Conservation (phyloP, 2,888 invertebrate species). For the Pandemis cinnamomeana region DNA sequence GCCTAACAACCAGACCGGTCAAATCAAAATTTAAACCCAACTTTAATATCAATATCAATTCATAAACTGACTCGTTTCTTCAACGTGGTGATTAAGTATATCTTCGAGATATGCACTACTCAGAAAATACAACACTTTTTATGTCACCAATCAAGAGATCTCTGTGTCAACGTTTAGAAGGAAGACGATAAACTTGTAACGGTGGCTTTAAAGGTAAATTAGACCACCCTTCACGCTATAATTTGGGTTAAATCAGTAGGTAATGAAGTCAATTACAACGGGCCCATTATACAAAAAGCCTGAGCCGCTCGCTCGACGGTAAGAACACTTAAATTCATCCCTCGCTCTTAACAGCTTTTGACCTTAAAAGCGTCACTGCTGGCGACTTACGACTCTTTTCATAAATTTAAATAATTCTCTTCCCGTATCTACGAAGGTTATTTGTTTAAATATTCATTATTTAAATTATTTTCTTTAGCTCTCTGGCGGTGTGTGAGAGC, state of each 20-base stretch:
- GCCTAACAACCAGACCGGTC: background rate
- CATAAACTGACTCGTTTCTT: no score
- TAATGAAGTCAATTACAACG: conserved; percentile 35
- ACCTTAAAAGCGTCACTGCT: conserved; percentile 45
- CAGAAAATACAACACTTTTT: background rate
- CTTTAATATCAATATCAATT: background rate
- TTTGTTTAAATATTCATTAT: conserved; percentile 25
- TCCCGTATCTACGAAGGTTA: conserved; percentile 31
- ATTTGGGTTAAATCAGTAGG: conserved; percentile 29
- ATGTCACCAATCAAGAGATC: background rate
- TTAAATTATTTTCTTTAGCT: conserved; percentile 12
- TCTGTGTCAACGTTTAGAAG: background rate
- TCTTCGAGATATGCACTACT: background rate
- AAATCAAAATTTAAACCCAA: conserved; percentile 3
- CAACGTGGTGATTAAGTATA: no score
- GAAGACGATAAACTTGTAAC: background rate
- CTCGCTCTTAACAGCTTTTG: conserved; percentile 47
- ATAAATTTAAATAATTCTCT: conserved; percentile 39
- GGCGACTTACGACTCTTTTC: conserved; percentile 24
- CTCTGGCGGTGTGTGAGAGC: background rate
- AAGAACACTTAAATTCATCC: conserved; percentile 47
- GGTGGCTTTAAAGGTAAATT: background rate
- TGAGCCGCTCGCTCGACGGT: conserved; percentile 27
- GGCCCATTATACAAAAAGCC: conserved; percentile 29
- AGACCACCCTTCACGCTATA: conserved; percentile 23